phyloP scores from a whole-genome alignment of 2,888 invertebrate species.

The Erannis defoliaria region DNA sequence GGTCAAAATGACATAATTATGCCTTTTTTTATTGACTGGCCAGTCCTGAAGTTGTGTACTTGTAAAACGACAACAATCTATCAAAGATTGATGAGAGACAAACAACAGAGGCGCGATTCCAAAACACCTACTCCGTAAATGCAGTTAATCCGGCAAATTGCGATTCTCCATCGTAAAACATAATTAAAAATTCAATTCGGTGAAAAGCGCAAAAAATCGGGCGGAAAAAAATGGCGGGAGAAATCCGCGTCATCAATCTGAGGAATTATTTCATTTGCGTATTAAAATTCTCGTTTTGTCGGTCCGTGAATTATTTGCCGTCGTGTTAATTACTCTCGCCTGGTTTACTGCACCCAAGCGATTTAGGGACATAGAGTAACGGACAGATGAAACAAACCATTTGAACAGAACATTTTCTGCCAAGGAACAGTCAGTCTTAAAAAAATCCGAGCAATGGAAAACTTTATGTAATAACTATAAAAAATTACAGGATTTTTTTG shows the following conservation, averaged over 20 bases:
- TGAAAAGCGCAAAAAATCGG: conserved; percentile 56
- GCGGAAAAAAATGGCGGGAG: conserved; percentile 64
- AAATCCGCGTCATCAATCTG: conserved; percentile 83
- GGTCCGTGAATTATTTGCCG: conserved; percentile 80
- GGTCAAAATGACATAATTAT: too few relatives aligned
- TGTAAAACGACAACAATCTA: conserved; percentile 39
- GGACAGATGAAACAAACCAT: conserved; percentile 15
- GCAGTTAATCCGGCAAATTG: conserved; percentile 83
- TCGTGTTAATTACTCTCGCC: conserved; percentile 79
- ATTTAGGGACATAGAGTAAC: conserved; percentile 59
- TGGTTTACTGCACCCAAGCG: conserved; percentile 71
- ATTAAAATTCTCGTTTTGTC: conserved; percentile 85
- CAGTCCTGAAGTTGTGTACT: too few relatives aligned
- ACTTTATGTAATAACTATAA: too few relatives aligned
- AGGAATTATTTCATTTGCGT: conserved; percentile 85
- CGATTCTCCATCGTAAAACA: conserved; percentile 82
- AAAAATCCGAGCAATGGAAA: too few relatives aligned
- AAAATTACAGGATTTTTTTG: too few relatives aligned
- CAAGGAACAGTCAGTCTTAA: too few relatives aligned
- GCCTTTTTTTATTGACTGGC: too few relatives aligned
- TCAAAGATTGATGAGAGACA: conserved; percentile 49
- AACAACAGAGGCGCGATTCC: conserved; percentile 53
- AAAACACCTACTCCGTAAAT: conserved; percentile 58
- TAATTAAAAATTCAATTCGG: conserved; percentile 84
- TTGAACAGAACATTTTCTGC: neutral